Conservation (phyloP, 2,888 invertebrate genomes). For the Hedya salicella region DNA sequence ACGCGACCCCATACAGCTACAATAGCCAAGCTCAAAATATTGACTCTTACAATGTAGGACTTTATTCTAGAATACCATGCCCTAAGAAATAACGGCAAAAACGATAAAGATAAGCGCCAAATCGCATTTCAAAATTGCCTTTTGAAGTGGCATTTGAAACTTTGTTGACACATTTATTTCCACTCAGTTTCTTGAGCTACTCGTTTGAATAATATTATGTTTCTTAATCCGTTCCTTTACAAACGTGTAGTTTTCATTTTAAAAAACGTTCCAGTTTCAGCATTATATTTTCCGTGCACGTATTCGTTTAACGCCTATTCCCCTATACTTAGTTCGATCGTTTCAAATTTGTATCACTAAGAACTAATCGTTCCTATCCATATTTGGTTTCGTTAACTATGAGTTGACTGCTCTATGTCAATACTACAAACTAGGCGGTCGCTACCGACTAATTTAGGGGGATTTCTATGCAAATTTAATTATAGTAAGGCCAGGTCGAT, state of each 20-base stretch:
- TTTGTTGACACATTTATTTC: neutral
- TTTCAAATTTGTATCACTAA: constrained; percentile 10
- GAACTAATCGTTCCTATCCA: constrained; percentile 4
- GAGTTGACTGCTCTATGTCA: constrained; percentile 39
- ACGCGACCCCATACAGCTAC: constrained; percentile 55
- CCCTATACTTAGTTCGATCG: constrained; percentile 24
- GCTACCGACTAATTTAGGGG: constrained; percentile 66
- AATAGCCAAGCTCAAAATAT: constrained; percentile 47
- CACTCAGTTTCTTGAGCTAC: neutral
- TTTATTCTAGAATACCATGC: constrained; percentile 20
- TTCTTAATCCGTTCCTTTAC: too few relatives aligned
- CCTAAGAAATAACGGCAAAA: constrained; percentile 4
- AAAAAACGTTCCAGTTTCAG: constrained; percentile 1
- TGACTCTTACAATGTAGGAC: constrained; percentile 48
- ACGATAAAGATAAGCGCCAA: constrained; percentile 9
- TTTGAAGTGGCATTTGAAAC: neutral
- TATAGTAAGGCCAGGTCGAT: constrained; percentile 45
- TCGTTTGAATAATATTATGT: neutral
- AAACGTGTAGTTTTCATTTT: neutral
- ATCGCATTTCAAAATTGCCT: neutral
- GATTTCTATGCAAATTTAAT: constrained; percentile 79
- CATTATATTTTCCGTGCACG: neutral
- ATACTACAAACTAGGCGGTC: constrained; percentile 42
- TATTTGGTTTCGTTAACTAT: constrained; percentile 36
- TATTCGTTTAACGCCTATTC: constrained; percentile 22